Evolutionary conservation across 2,797 vertebrate species (phyloP).

Genomic region (Propithecus perrieri): DNA sequence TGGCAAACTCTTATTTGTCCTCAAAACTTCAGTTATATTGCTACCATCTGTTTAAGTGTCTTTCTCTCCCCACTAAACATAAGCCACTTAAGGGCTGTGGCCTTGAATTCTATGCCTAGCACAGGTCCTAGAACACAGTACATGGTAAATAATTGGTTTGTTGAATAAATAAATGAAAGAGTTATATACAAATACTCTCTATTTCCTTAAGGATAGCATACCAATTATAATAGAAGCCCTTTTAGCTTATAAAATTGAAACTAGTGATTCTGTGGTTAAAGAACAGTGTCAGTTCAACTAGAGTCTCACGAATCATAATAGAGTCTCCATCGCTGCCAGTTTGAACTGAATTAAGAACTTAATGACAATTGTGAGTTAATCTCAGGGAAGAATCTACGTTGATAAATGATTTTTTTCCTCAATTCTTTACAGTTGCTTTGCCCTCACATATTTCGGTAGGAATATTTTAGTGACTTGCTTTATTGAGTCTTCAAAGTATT

Average conservation of each 20-base stretch:
- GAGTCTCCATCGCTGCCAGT: background rate
- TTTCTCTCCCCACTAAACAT: background rate
- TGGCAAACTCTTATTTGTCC: background rate
- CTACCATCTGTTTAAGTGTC: background rate
- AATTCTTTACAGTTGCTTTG: background rate
- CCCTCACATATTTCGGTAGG: background rate
- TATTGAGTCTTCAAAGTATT: slow-evolving; percentile 46
- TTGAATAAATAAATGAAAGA: background rate
- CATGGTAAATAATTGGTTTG: background rate
- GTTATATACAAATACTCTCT: background rate
- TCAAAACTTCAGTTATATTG: background rate
- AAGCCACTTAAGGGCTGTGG: background rate
- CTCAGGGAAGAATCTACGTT: background rate
- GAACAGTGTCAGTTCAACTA: background rate
- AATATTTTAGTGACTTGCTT: background rate
- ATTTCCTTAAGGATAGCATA: background rate
- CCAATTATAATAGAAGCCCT: background rate
- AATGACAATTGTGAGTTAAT: background rate
- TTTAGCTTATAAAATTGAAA: background rate
- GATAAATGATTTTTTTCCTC: background rate
- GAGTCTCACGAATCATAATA: background rate
- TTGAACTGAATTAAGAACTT: background rate
- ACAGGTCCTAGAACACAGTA: background rate
- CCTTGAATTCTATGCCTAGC: background rate
- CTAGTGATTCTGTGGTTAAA: background rate